A percentile compares a stretch with the other conserved stretches of the same genome.
Conservation (phyloP, 30 jellyfish, hydroid and myxozoan species). For the Aurelia aurita region DNA sequence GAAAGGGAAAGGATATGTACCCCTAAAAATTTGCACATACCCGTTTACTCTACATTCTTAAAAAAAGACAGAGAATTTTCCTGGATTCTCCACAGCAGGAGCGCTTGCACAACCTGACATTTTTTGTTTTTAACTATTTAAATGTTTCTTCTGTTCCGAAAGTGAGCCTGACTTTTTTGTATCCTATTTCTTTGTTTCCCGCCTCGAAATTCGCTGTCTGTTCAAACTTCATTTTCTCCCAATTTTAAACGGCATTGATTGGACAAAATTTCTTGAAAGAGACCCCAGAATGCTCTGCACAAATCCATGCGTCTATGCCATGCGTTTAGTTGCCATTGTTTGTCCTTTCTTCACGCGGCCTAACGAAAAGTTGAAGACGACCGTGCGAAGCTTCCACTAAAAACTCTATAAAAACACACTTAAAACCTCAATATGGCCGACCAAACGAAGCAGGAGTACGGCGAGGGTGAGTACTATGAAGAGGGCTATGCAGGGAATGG, state of each 20-base stretch:
- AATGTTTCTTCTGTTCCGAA: no score
- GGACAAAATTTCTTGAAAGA: background rate
- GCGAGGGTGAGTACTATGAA: constrained; percentile 66
- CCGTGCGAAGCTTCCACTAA: background rate
- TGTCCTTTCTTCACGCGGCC: background rate
- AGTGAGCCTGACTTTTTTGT: no score
- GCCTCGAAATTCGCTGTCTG: no score
- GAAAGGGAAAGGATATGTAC: no score
- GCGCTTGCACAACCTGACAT: no score
- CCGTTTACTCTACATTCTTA: no score
- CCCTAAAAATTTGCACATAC: no score
- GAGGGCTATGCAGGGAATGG: constrained; percentile 58
- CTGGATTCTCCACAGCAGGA: no score
- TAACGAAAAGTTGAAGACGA: background rate
- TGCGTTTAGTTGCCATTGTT: background rate
- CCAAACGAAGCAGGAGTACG: constrained; percentile 58
- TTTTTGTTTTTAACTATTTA: no score
- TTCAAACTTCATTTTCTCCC: background rate
- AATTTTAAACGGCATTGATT: background rate
- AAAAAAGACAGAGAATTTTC: no score
- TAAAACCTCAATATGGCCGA: constrained; percentile 50
- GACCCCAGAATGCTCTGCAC: background rate
- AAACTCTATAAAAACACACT: background rate
- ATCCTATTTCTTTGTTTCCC: no score
- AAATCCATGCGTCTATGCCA: background rate